Conservation (phyloP, 2,797 vertebrate species). For the Pelochelys cantorii region DNA sequence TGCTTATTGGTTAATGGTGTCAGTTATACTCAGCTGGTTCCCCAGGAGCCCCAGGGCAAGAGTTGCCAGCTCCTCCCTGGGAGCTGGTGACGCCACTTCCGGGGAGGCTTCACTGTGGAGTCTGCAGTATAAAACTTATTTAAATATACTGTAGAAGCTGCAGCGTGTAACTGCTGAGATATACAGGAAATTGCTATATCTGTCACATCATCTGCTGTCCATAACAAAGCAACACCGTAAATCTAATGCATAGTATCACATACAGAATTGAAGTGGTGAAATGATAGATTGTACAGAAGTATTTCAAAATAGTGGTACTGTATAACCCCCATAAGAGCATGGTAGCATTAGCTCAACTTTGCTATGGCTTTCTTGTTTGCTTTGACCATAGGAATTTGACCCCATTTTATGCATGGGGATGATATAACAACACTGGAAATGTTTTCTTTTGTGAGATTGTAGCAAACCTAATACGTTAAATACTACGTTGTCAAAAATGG, state of each 20-base stretch:
- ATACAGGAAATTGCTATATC: background rate
- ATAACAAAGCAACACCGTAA: background rate
- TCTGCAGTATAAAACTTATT: too few relatives aligned
- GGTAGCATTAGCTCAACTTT: background rate
- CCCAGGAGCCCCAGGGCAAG: too few relatives aligned
- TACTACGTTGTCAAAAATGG: background rate
- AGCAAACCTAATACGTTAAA: background rate
- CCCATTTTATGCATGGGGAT: background rate
- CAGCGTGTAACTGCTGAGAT: background rate
- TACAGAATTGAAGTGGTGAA: background rate
- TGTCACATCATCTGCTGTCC: background rate
- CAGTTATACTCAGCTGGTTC: too few relatives aligned
- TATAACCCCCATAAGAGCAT: background rate
- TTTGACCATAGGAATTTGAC: background rate
- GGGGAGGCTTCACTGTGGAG: too few relatives aligned
- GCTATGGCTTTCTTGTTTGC: background rate
- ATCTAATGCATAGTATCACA: background rate
- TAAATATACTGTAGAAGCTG: too few relatives aligned
- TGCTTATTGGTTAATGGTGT: too few relatives aligned
- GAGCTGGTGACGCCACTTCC: too few relatives aligned
- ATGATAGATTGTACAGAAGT: background rate
- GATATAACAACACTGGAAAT: background rate
- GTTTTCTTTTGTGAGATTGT: background rate
- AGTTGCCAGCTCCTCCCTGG: too few relatives aligned
- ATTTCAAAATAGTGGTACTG: background rate